Percentiles rank a stretch among this genome's conserved stretches.
These are phyloP conservation scores for Pachypanchax playfairii DNA, from an alignment of 2,113 vertebrate species.

Conservation along the genomic window DNA sequence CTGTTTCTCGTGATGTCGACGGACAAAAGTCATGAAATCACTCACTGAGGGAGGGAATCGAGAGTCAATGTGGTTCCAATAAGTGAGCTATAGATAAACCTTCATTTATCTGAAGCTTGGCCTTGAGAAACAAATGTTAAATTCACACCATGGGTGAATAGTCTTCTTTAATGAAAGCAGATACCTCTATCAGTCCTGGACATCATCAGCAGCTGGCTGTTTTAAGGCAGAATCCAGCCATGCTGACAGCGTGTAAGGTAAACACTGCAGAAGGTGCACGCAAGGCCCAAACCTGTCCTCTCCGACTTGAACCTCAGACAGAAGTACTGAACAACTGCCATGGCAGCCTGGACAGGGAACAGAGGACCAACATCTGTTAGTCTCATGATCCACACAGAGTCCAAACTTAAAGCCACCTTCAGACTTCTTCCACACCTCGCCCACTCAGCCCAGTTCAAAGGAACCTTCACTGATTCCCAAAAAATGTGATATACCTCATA, in stretches of 20 bases:
- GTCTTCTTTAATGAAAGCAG: conserved; percentile 69
- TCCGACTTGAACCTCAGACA: conserved; percentile 53
- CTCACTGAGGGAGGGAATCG: conserved; percentile 51
- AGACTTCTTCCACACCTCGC: conserved; percentile 46
- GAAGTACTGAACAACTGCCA: conserved; percentile 63
- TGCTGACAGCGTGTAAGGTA: conserved; percentile 68
- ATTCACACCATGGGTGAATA: conserved; percentile 75
- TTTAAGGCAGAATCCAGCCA: conserved; percentile 62
- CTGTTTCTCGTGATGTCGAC: conserved; percentile 76
- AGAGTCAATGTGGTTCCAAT: conserved; percentile 76
- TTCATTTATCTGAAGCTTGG: conserved; percentile 68
- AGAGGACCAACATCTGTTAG: conserved; percentile 76
- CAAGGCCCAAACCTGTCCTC: conserved; percentile 56
- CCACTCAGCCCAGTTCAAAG: conserved; percentile 44
- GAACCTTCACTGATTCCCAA: conserved; percentile 19
- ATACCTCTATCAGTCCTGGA: conserved; percentile 70
- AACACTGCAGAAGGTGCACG: conserved; percentile 66
- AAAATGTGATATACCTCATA: conserved; percentile 45
- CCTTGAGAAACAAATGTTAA: conserved; percentile 65
- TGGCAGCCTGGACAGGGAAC: conserved; percentile 61
- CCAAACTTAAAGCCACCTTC: conserved; percentile 51
- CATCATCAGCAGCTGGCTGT: conserved; percentile 68
- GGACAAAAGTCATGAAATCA: conserved; percentile 80
- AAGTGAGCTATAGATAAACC: conserved; percentile 79
- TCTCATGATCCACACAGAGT: conserved; percentile 62